phyloP scores from a whole-genome alignment of 1,140 invertebrate species.

The Bombus waltoni region DNA sequence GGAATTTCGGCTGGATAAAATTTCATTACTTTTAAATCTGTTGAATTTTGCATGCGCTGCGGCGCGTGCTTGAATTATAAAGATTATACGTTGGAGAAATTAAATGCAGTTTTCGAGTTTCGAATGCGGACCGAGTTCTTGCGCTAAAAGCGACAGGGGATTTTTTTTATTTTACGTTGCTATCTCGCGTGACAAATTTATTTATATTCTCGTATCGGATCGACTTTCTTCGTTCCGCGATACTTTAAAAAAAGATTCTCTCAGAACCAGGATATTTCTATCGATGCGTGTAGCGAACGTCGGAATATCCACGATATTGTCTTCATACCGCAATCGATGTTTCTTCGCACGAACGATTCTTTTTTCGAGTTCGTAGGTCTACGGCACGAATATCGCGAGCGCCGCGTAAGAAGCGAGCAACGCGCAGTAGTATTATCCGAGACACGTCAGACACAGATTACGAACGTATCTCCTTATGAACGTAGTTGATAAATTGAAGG shows the following conservation, averaged over 20 bases:
- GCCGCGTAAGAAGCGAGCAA: no score
- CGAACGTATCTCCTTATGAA: no score
- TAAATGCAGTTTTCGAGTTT: background rate
- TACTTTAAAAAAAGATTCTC: background rate
- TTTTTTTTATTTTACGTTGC: background rate
- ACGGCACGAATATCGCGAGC: background rate
- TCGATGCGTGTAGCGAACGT: background rate
- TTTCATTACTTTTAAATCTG: background rate
- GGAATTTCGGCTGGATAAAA: background rate
- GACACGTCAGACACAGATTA: background rate
- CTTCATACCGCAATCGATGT: background rate
- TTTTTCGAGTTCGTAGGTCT: background rate
- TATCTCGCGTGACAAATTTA: background rate
- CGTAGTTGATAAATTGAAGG: background rate
- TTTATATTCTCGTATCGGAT: no score
- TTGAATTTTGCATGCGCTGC: background rate
- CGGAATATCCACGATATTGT: background rate
- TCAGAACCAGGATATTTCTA: background rate
- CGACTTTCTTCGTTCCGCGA: background rate
- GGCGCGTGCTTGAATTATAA: background rate
- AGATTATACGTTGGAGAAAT: background rate
- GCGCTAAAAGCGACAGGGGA: background rate
- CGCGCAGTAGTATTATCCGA: background rate
- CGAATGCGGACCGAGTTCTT: background rate
- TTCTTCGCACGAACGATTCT: background rate